Percentiles rank a stretch among this genome's conserved stretches.
Evolutionary conservation across 2,888 invertebrate genomes (phyloP).

Genomic region (Catocala nupta): DNA sequence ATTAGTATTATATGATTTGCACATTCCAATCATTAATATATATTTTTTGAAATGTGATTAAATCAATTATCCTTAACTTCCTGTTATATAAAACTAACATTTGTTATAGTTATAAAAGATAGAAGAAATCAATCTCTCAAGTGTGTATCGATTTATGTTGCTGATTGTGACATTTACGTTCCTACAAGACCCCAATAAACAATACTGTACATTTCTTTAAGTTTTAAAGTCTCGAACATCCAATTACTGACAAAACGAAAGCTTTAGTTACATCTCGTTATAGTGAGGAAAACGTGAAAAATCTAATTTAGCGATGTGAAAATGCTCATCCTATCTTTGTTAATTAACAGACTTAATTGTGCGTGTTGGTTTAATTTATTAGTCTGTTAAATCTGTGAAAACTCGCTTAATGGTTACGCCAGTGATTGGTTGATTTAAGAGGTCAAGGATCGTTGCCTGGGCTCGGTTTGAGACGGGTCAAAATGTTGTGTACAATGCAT

Average conservation of each 20-base stretch:
- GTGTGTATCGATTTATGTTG: too few relatives aligned
- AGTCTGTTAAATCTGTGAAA: constrained; percentile 17
- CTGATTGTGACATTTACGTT: constrained; percentile 21
- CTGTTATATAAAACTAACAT: too few relatives aligned
- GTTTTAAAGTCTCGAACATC: constrained; percentile 40
- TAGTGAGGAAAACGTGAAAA: constrained; percentile 31
- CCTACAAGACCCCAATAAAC: constrained; percentile 33
- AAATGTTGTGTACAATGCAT: background rate
- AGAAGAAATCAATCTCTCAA: too few relatives aligned
- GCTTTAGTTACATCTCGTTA: constrained; percentile 42
- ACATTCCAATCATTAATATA: too few relatives aligned
- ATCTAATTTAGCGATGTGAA: constrained; percentile 28
- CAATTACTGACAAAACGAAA: constrained; percentile 45
- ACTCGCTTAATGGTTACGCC: constrained; percentile 2
- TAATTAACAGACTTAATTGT: constrained; percentile 39
- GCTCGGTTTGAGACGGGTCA: background rate
- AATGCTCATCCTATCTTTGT: constrained; percentile 32
- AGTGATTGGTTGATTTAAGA: constrained; percentile 8
- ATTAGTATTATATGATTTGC: too few relatives aligned
- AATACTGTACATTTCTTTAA: constrained; percentile 41
- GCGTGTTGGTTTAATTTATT: constrained; percentile 36
- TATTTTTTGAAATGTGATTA: too few relatives aligned
- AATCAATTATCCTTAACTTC: too few relatives aligned
- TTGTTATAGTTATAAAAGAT: too few relatives aligned
- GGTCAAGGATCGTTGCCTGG: constrained; percentile 1